These are phyloP conservation scores for Actias luna DNA, from an alignment of 2,888 invertebrate genomes.

Conservation along the genomic window DNA sequence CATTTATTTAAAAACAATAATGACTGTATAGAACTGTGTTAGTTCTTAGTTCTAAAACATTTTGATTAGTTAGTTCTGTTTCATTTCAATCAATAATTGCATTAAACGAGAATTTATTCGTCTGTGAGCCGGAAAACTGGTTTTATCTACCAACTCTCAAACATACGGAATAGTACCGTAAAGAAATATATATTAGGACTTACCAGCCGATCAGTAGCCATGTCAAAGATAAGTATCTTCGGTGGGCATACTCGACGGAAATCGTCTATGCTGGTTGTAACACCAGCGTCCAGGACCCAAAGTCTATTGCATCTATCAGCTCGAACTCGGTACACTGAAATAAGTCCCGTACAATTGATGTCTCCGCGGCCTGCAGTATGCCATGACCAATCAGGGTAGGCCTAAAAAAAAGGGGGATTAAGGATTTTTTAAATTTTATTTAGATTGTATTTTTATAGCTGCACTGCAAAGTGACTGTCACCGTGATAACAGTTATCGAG, in stretches of 20 bases:
- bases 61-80: not conserved
- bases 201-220: constrained; percentile 86
- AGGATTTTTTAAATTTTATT: too few relatives aligned
- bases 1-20: not conserved
- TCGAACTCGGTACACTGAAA: constrained; percentile 89
- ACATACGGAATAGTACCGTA: not conserved
- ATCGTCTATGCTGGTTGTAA: constrained; percentile 86
- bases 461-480: too few relatives aligned
- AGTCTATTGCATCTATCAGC: constrained; percentile 91
- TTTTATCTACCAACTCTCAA: not conserved
- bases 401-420: constrained; percentile 53
- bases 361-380: constrained; percentile 86
- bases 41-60: not conserved
- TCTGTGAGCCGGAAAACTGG: not conserved
- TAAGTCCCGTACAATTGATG: constrained; percentile 88
- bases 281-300: constrained; percentile 91
- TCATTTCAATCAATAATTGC: not conserved
- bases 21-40: not conserved
- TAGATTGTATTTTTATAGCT: too few relatives aligned
- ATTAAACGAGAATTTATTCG: not conserved
- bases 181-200: constrained; percentile 36
- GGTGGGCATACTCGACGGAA: constrained; percentile 87
- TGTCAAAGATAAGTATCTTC: constrained; percentile 90
- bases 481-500: too few relatives aligned
- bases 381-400: constrained; percentile 90